Evolutionary conservation across 1,140 invertebrate genomes (phyloP).

Genomic region (Sitophilus oryzae): DNA sequence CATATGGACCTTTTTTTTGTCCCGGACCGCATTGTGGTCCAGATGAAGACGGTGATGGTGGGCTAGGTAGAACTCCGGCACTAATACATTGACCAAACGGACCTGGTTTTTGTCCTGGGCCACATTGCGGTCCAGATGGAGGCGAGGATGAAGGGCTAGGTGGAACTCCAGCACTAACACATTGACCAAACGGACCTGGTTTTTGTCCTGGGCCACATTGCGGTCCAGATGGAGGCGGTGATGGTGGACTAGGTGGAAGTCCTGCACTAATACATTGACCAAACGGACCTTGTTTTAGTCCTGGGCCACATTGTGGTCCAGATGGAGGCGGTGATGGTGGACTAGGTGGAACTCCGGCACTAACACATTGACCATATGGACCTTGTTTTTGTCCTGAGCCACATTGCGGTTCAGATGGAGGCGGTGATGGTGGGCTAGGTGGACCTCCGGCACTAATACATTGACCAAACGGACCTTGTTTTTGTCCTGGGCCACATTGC

Average conservation of each 20-base stretch:
- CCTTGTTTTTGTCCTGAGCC: background rate
- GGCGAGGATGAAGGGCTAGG: background rate
- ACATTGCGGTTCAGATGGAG: background rate
- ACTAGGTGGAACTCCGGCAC: background rate
- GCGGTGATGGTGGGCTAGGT: no score
- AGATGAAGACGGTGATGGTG: background rate
- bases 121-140: background rate
- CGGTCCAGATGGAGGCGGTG: background rate
- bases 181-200: background rate
- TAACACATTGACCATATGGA: background rate
- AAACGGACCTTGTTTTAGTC: background rate
- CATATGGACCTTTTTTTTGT: background rate
- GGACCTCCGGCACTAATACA: no score
- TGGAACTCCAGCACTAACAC: background rate
- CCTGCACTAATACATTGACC: background rate
- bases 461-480: background rate
- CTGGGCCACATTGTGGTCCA: background rate
- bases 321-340: background rate
- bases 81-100: background rate
- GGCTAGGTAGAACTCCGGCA: background rate
- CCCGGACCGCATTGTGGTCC: background rate
- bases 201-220: background rate
- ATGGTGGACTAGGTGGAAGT: background rate
- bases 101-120: background rate
- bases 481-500: background rate